A percentile compares a stretch with the other conserved stretches of the same genome.
Evolutionary conservation across 2,797 vertebrate species (phyloP).

Genomic region (Astyanax mexicanus): DNA sequence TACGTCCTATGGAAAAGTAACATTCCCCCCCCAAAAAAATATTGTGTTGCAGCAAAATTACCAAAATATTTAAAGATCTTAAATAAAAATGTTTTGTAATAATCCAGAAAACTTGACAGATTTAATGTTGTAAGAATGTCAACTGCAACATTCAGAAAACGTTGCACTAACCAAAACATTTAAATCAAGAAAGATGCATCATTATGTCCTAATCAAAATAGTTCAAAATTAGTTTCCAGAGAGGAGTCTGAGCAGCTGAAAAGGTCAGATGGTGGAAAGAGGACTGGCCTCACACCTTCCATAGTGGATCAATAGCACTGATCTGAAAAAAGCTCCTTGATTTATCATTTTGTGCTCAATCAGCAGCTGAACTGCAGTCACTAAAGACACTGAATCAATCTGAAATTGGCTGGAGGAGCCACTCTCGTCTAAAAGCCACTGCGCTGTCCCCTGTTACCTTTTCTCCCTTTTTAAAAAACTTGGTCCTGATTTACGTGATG

Average conservation of each 20-base stretch:
- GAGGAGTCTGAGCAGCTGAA: background rate
- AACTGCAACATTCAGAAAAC: too few species aligned
- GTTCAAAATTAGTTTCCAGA: background rate
- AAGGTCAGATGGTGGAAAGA: background rate
- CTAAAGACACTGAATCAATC: constrained; percentile 34
- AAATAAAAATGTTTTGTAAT: too few species aligned
- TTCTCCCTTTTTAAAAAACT: constrained; percentile 3
- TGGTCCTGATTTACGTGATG: constrained; percentile 37
- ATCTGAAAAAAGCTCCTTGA: constrained; percentile 17
- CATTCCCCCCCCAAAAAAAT: too few species aligned
- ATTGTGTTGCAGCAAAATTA: too few species aligned
- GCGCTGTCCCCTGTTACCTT: constrained; percentile 22
- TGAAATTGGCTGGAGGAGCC: constrained; percentile 27
- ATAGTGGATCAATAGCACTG: constrained; percentile 13
- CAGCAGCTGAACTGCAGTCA: constrained; percentile 18
- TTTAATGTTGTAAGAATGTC: too few species aligned
- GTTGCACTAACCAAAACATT: too few species aligned
- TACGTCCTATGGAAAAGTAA: too few species aligned
- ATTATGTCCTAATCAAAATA: background rate
- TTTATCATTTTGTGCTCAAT: constrained; percentile 40
- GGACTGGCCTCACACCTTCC: background rate
- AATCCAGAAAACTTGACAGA: too few species aligned
- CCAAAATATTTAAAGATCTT: too few species aligned
- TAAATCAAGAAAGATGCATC: too few species aligned
- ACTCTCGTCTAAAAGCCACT: constrained; percentile 19